These are phyloP conservation scores for Cephonodes hylas DNA, from an alignment of 2,888 invertebrate genomes.

Conservation along the genomic window DNA sequence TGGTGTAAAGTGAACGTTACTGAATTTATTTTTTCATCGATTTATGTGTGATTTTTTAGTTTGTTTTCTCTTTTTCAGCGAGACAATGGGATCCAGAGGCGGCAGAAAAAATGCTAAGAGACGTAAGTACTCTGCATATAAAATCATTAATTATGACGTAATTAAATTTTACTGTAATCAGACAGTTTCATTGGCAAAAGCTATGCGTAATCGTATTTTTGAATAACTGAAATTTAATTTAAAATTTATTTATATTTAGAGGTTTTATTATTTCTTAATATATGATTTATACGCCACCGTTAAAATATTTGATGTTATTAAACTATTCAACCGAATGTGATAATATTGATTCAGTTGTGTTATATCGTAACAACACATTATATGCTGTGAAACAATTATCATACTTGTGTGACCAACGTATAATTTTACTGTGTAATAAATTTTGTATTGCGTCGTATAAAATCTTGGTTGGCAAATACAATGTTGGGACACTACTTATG, in stretches of 20 bases:
- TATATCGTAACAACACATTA: not conserved
- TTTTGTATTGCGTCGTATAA: not conserved
- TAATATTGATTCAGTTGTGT: not conserved
- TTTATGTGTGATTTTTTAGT: not conserved
- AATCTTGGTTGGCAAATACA: not conserved
- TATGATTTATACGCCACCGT: no score
- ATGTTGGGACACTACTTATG: no score
- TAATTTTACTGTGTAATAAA: not conserved
- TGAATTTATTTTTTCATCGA: no score
- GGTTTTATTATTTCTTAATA: no score
- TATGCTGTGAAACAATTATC: not conserved
- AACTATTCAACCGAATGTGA: no score
- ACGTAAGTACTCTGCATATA: conserved; percentile 80
- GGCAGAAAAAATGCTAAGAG: conserved; percentile 95
- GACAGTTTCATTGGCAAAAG: no score
- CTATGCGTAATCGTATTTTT: not conserved
- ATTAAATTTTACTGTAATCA: no score
- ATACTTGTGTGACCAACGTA: not conserved
- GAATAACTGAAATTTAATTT: not conserved
- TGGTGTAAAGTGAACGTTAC: no score
- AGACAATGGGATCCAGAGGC: conserved; percentile 92
- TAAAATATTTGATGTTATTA: not conserved
- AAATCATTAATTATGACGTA: not conserved
- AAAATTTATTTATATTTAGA: not conserved
- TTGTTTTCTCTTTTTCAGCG: conserved; percentile 80